Conservation (phyloP, 2,113 vertebrate genomes). For the Talpa occidentalis region DNA sequence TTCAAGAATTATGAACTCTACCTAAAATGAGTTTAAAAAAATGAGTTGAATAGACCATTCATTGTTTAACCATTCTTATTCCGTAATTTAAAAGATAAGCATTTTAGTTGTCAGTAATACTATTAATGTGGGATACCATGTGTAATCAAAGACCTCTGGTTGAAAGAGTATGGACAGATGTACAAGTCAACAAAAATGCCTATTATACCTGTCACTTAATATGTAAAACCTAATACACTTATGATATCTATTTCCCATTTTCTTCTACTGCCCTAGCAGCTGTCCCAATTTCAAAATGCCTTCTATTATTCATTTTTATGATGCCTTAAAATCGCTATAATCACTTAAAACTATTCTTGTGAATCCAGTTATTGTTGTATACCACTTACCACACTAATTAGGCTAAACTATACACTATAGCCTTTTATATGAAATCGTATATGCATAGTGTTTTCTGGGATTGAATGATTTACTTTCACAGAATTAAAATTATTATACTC, state of each 20-base stretch:
- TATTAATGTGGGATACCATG: not conserved
- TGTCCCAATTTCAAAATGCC: slow-evolving; percentile 11
- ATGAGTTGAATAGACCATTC: not conserved
- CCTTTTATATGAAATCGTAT: slow-evolving; percentile 51
- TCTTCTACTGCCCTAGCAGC: not conserved
- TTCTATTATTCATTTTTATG: slow-evolving; percentile 44
- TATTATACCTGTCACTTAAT: not conserved
- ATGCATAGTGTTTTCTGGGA: slow-evolving; percentile 25
- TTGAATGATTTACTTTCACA: slow-evolving; percentile 43
- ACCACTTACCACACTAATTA: slow-evolving; percentile 38
- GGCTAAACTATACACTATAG: not conserved
- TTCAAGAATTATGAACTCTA: not conserved
- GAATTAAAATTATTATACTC: slow-evolving; percentile 42
- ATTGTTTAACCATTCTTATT: not conserved
- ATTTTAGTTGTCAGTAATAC: not conserved
- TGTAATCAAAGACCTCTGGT: not conserved
- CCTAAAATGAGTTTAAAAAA: not conserved
- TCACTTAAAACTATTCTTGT: slow-evolving; percentile 60
- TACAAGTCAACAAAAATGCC: not conserved
- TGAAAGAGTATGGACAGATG: not conserved
- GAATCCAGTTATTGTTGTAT: not conserved
- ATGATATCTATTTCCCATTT: not conserved
- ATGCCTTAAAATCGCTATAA: slow-evolving; percentile 40
- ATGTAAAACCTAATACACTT: not conserved
- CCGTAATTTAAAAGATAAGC: not conserved